A percentile compares a stretch with the other conserved stretches of the same genome.
These are phyloP conservation scores for Cerastis leucographa DNA, from an alignment of 2,888 invertebrate genomes.

Conservation along the genomic window DNA sequence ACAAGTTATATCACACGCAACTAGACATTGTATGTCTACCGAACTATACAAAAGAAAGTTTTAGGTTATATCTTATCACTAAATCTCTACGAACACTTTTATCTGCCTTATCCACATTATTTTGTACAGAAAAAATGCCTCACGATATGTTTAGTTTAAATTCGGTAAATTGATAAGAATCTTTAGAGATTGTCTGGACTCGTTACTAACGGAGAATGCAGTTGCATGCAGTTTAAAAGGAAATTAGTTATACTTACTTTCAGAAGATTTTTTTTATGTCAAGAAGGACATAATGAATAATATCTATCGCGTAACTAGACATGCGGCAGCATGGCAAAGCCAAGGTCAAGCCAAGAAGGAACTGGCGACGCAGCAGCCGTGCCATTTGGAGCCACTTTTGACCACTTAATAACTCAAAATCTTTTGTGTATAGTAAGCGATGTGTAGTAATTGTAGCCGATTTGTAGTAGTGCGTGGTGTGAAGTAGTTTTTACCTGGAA, in stretches of 20 bases:
- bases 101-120: background rate
- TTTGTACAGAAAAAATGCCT: background rate
- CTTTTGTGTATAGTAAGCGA: too few species aligned
- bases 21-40: background rate
- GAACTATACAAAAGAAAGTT: background rate
- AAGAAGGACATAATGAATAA: background rate
- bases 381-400: too few species aligned
- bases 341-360: too few species aligned
- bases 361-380: too few species aligned
- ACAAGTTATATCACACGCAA: constrained; percentile 9
- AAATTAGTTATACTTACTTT: background rate
- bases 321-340: too few species aligned
- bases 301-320: too few species aligned
- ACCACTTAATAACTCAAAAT: too few species aligned
- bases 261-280: background rate
- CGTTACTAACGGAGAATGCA: background rate
- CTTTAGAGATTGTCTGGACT: background rate
- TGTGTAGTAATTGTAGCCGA: too few species aligned
- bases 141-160: background rate
- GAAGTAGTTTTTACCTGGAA: too few species aligned
- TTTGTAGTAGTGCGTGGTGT: too few species aligned
- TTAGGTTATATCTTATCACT: background rate
- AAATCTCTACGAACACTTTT: background rate
- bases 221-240: background rate
- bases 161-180: background rate